Percentiles rank a stretch among this genome's conserved stretches.
Conservation (phyloP, 1,140 invertebrate genomes). For the Monochamus saltuarius region DNA sequence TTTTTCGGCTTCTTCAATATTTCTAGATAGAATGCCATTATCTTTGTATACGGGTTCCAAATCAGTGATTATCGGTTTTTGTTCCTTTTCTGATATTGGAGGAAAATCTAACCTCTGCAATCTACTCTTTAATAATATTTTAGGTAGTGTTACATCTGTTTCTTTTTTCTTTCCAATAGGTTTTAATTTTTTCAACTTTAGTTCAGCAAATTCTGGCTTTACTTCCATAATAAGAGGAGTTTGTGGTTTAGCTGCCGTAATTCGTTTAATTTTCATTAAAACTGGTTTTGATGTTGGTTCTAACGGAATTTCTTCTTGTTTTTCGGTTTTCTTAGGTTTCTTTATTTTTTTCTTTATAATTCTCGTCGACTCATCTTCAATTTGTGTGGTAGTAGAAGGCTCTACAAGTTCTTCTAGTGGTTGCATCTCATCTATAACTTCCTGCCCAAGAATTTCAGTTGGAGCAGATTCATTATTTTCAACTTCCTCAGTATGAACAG, state of each 20-base stretch:
- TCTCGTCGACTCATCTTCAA: slow-evolving; percentile 46
- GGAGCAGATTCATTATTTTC: too few species aligned
- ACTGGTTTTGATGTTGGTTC: slow-evolving; percentile 11
- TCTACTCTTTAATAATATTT: slow-evolving; percentile 65
- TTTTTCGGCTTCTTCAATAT: slow-evolving; percentile 67
- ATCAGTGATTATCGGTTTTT: slow-evolving; percentile 54
- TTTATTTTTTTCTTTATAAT: slow-evolving; percentile 58
- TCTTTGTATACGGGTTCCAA: slow-evolving; percentile 59
- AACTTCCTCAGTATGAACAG: too few species aligned
- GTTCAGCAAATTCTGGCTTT: slow-evolving; percentile 42
- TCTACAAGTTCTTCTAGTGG: slow-evolving; percentile 38
- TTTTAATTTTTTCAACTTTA: slow-evolving; percentile 47
- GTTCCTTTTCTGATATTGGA: slow-evolving; percentile 49
- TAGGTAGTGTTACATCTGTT: slow-evolving; percentile 58
- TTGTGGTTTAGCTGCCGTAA: slow-evolving; percentile 24
- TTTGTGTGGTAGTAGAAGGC: slow-evolving; percentile 51
- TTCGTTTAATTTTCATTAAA: slow-evolving; percentile 15
- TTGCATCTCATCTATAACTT: slow-evolving; percentile 47
- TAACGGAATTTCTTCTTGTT: slow-evolving; percentile 54
- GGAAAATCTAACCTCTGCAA: slow-evolving; percentile 65
- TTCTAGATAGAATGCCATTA: slow-evolving; percentile 69
- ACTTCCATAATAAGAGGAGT: slow-evolving; percentile 25
- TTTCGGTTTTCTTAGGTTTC: slow-evolving; percentile 54
- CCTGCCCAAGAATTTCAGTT: slow-evolving; percentile 50
- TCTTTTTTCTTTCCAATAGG: slow-evolving; percentile 41